Percentiles rank a stretch among this genome's conserved stretches.
phyloP scores from a whole-genome alignment of 2,113 vertebrate genomes.

The Otolemur garnettii region DNA sequence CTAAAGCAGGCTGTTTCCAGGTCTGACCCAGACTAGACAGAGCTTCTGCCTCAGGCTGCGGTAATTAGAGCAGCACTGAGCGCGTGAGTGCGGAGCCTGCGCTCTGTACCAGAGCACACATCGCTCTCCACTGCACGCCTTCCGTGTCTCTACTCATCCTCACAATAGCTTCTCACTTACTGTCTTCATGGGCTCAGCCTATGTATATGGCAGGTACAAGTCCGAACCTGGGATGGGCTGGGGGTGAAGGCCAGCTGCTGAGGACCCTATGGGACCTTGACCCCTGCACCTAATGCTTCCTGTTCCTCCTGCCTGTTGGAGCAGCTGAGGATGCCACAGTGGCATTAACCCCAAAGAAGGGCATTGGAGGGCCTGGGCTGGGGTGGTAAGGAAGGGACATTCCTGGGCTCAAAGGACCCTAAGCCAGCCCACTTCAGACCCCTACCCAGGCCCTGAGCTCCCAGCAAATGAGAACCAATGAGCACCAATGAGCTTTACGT shows the following conservation, averaged over 20 bases:
- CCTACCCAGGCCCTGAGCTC: not conserved
- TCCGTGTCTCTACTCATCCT: rapidly evolving
- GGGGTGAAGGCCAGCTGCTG: not conserved
- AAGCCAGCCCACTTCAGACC: not conserved
- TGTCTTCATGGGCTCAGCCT: not conserved
- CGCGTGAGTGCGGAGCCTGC: rapidly evolving
- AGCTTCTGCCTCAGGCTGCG: not conserved
- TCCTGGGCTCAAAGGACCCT: not conserved
- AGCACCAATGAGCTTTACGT: not conserved
- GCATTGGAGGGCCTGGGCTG: not conserved
- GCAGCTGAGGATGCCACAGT: not conserved
- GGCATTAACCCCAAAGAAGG: not conserved
- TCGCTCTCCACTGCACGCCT: rapidly evolving
- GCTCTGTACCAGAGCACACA: not conserved
- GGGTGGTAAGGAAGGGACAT: not conserved
- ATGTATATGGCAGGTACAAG: not conserved
- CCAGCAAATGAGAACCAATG: rapidly evolving
- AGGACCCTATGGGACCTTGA: not conserved
- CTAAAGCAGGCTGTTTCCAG: not conserved
- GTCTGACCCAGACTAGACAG: not conserved
- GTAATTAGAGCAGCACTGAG: rapidly evolving
- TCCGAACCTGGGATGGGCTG: not conserved
- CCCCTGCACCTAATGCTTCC: not conserved
- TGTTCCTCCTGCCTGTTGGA: not conserved
- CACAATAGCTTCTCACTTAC: not conserved